phyloP scores from a whole-genome alignment of 2,888 invertebrate species.

The Alitta virens region DNA sequence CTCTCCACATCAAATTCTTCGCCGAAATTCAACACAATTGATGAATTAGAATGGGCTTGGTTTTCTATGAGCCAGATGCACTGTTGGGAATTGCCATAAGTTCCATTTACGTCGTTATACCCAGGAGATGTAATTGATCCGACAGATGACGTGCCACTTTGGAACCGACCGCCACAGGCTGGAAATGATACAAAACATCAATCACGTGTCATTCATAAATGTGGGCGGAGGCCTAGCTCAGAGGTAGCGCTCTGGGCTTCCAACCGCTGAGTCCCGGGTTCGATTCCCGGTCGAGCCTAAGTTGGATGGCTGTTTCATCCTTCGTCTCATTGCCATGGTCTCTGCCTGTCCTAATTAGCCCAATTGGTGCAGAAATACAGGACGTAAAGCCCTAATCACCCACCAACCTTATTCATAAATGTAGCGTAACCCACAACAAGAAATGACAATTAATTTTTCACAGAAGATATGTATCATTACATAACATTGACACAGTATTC shows the following conservation, averaged over 20 bases:
- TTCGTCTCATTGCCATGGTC: too few species aligned
- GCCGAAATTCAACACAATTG: slow-evolving; percentile 37
- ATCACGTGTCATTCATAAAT: slow-evolving; percentile 51
- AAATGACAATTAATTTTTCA: neutral
- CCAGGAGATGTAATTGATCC: slow-evolving; percentile 85
- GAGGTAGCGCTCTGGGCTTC: too few species aligned
- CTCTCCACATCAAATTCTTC: slow-evolving; percentile 70
- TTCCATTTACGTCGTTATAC: slow-evolving; percentile 50
- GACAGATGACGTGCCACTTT: slow-evolving; percentile 59
- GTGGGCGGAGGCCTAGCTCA: too few species aligned
- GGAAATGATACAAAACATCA: slow-evolving; percentile 67
- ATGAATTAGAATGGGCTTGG: slow-evolving; percentile 34
- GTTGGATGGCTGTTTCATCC: too few species aligned
- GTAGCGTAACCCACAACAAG: slow-evolving; percentile 59
- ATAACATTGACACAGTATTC: neutral
- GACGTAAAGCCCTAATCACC: too few species aligned
- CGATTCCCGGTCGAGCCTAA: too few species aligned
- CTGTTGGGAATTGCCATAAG: slow-evolving; percentile 42
- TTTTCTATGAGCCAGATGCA: slow-evolving; percentile 43
- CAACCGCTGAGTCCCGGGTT: too few species aligned
- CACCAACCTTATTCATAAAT: slow-evolving; percentile 66
- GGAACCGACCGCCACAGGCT: slow-evolving; percentile 66
- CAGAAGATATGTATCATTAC: neutral
- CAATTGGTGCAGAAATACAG: too few species aligned
- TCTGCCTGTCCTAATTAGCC: too few species aligned